Base-by-base conservation (phyloP, 2,113 vertebrate species). In the Tetraodon nigroviridis region DNA sequence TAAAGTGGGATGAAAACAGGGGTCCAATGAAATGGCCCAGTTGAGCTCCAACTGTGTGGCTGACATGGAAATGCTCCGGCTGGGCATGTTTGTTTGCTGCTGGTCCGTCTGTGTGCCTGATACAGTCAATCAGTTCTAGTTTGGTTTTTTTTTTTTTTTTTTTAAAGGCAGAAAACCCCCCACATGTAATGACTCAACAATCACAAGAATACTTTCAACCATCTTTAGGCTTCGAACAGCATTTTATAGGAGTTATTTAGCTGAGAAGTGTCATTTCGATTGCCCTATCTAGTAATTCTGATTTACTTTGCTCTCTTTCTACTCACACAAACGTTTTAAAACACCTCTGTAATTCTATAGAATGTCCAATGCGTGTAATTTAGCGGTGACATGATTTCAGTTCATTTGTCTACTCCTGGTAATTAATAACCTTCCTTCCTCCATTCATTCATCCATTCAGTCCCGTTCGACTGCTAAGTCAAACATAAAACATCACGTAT, bases 371-470 rank as follows among this genome's bases (percentile, higher is more conserved):
- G 55, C 44, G 42, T 47, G 19, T 48, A 40, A 67, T 62, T 51
- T 69, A 21, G 32, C 45, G 50, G 37, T 16, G 16, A 41, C 18
- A 66, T 51, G 52, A 59, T 68, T 63, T 52, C 16, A 52, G 40
- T 46, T 46, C 6, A 5, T 57, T 53, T 15, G 11, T 50, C 70
- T 47, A 18, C 58, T 67, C 57, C 55, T 69, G 52, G 32, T 71
- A 51, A 82, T 77, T 71, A 67, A 75, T 67, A 69, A 48, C 47
- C 49, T 8, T 57, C 59, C 57, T 55, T 64, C 18, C 41, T 51
- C 55, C 12, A 46, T 18, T 65, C 53, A 0, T 47, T 45, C 59
- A 10, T 67, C 46, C 78, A 60, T 82, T 71, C 77, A 85, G 80
- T 82, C 77, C 73, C 62, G 67, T 65, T 59, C 47, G 61, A 48